phyloP scores from a whole-genome alignment of 2,113 vertebrate genomes.

The Melierax canorus region DNA sequence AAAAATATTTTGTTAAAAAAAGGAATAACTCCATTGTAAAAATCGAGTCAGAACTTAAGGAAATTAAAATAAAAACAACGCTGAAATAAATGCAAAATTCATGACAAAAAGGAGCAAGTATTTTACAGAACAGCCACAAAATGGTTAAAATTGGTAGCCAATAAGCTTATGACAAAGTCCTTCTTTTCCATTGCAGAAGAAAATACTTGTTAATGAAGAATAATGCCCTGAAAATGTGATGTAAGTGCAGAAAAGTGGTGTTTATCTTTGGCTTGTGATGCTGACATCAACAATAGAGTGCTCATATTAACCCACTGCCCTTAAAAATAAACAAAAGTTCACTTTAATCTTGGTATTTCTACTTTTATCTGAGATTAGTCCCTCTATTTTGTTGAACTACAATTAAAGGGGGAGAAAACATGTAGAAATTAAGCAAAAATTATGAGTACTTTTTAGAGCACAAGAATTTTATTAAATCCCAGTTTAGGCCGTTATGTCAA shows the following conservation, averaged over 20 bases:
- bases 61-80: neutral
- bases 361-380: slow-evolving; percentile 66
- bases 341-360: slow-evolving; percentile 53
- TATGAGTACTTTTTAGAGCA: slow-evolving; percentile 49
- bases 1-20: neutral
- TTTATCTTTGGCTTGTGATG: slow-evolving; percentile 67
- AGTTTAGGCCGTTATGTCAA: slow-evolving; percentile 42
- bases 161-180: neutral
- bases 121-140: neutral
- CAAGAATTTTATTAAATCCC: slow-evolving; percentile 59
- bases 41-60: neutral
- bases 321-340: slow-evolving; percentile 71
- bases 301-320: slow-evolving; percentile 57
- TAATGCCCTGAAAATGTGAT: slow-evolving; percentile 60
- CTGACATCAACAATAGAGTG: slow-evolving; percentile 63
- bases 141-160: neutral
- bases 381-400: slow-evolving; percentile 32
- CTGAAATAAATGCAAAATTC: neutral
- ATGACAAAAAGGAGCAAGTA: neutral
- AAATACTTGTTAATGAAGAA: slow-evolving; percentile 63
- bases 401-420: slow-evolving; percentile 48
- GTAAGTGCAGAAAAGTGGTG: slow-evolving; percentile 41
- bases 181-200: slow-evolving; percentile 6
- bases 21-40: neutral
- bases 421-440: slow-evolving; percentile 52